Evolutionary conservation across 2,113 vertebrate species (phyloP).

Genomic region (Strix aluco): DNA sequence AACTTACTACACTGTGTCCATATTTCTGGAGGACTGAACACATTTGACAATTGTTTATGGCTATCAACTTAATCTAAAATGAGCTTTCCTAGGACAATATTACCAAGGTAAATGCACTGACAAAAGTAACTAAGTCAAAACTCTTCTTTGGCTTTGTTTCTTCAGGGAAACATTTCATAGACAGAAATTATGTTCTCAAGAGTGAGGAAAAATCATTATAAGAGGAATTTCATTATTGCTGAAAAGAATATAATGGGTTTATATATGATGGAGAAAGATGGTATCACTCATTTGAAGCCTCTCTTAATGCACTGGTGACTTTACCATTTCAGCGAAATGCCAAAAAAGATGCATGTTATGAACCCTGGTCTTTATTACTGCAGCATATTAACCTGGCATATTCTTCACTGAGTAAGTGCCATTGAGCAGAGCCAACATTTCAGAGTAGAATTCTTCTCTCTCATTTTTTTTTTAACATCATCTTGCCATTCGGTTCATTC

Average conservation of each 20-base stretch:
- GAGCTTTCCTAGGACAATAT: conserved; percentile 11
- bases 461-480: background rate
- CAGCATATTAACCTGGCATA: background rate
- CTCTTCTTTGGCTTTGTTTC: background rate
- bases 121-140: conserved; percentile 26
- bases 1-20: background rate
- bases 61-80: conserved; percentile 31
- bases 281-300: conserved; percentile 27
- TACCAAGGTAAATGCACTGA: conserved; percentile 3
- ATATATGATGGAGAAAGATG: conserved; percentile 6
- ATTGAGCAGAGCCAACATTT: conserved; percentile 25
- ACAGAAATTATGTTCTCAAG: conserved; percentile 18
- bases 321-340: conserved; percentile 39
- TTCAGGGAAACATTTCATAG: background rate
- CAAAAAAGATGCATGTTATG: conserved; percentile 32
- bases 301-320: conserved; percentile 46
- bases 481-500: conserved; percentile 40
- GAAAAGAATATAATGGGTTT: conserved; percentile 6
- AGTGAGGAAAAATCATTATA: background rate
- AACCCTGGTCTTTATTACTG: conserved; percentile 30
- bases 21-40: background rate
- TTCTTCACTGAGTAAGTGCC: conserved; percentile 24
- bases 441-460: background rate
- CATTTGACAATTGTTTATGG: background rate
- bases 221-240: conserved; percentile 25